Evolutionary conservation across 2,113 vertebrate genomes (phyloP).

Genomic region (Choloepus hoffmanni): DNA sequence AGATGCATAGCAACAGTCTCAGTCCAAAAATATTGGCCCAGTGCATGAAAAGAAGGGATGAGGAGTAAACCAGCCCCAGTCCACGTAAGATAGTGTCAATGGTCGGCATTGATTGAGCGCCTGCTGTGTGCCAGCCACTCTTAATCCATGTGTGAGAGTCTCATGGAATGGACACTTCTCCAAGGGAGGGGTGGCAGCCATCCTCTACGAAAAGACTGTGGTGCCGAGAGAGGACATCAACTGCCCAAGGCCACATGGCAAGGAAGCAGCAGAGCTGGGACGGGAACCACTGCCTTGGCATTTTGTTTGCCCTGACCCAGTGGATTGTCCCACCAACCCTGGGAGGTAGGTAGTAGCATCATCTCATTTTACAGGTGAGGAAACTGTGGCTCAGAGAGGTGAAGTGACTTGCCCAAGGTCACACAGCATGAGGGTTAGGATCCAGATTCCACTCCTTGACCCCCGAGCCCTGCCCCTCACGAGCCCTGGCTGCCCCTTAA

Average conservation of each 20-base stretch:
- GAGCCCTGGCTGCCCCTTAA: too few species aligned
- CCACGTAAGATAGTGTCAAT: not conserved
- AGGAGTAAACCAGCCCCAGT: not conserved
- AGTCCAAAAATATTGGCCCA: fast-evolving
- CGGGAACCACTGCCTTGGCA: not conserved
- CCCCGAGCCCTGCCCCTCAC: not conserved
- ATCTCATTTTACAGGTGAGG: not conserved
- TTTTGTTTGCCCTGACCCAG: not conserved
- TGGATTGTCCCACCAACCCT: not conserved
- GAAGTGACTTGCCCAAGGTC: not conserved
- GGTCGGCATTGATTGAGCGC: not conserved
- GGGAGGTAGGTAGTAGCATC: not conserved
- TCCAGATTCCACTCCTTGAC: not conserved
- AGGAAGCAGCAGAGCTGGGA: not conserved
- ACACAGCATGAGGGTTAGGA: not conserved
- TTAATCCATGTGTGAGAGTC: not conserved
- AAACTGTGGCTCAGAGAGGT: not conserved
- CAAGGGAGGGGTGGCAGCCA: fast-evolving
- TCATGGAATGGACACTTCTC: not conserved
- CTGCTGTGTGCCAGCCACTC: not conserved
- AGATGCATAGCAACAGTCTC: fast-evolving
- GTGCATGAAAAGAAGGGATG: not conserved
- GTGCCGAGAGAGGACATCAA: not conserved
- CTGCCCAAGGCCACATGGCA: not conserved
- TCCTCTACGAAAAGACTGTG: too few species aligned